Conservation (phyloP, 2,888 invertebrate genomes). For the Watsonalla binaria region DNA sequence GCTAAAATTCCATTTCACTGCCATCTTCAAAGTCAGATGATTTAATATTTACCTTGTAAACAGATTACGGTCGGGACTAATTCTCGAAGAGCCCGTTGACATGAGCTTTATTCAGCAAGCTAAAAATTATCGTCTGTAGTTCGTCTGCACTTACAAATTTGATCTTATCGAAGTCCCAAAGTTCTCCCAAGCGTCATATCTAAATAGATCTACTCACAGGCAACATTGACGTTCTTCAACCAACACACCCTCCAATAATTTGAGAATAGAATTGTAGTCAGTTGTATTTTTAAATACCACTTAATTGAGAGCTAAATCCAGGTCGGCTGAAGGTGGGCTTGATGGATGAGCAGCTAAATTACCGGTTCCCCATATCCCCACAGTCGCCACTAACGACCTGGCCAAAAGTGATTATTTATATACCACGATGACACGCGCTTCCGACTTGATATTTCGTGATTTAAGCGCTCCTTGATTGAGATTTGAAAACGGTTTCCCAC, state of each 20-base stretch:
- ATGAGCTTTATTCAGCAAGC: too few relatives aligned
- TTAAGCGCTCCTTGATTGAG: constrained; percentile 44
- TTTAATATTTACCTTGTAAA: too few relatives aligned
- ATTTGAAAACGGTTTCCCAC: constrained; percentile 33
- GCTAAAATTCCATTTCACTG: too few relatives aligned
- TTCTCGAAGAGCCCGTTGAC: too few relatives aligned
- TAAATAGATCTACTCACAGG: not conserved
- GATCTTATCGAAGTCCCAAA: too few relatives aligned
- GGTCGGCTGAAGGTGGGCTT: constrained; percentile 57
- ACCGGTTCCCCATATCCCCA: constrained; percentile 32
- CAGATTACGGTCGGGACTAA: too few relatives aligned
- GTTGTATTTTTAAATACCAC: constrained; percentile 31
- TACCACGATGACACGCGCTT: constrained; percentile 62
- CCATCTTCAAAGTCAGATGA: too few relatives aligned
- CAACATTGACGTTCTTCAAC: too few relatives aligned
- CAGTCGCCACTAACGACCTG: constrained; percentile 54
- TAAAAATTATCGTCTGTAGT: too few relatives aligned
- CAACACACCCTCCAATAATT: too few relatives aligned
- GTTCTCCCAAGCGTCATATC: not conserved
- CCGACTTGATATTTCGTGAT: constrained; percentile 59
- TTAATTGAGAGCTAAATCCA: constrained; percentile 63
- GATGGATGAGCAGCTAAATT: constrained; percentile 70
- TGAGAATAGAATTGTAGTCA: constrained; percentile 18
- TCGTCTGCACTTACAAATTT: too few relatives aligned
- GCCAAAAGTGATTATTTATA: constrained; percentile 69